Base-by-base conservation (phyloP, 2,888 invertebrate species). In the Branchipolynoe longqiensis region DNA sequence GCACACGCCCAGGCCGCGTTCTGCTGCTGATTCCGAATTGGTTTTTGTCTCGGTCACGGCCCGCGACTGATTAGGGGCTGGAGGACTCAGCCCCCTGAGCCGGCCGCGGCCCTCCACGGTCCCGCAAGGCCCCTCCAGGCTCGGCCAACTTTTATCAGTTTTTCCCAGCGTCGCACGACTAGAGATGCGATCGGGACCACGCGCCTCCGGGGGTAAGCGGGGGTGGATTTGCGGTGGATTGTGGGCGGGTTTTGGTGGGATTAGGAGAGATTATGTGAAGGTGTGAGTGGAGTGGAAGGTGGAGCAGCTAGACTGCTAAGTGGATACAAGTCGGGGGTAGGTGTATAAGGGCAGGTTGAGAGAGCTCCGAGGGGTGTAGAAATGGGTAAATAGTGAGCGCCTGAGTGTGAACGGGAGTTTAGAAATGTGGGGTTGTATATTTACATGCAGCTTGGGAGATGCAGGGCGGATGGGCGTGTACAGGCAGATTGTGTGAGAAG, bases 191-290 rank as follows among this genome's bases (percentile, higher is more conserved):
- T 73, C 48, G 54, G 25, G 14, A 28, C n/a, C 25, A 33, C 12
- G 12, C 62, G 78, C 28, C 48, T 2, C 78, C 14, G 73, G 62
- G 69, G 2, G n/a, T 4, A 41, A 14, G 69, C 14, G 69, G 22
- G 38, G 38, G 69, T 38, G 6, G 69, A n/a, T n/a, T n/a, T n/a
- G n/a, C n/a, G 62, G 78, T 78, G 78, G 78, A 78, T 78, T 78
- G 14, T 28, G 78, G 31, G 78, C 6, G 18, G 78, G 0, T 78
- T 33, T 31, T 3, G 69, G 41, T 18, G 48, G 54, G 41, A 78
- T 78, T 78, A 78, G 78, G 78, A 48, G 22, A 48, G 78, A 78
- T 78, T 78, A 54, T 28, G 28, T 4, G 28, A 38, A 69, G 69
- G 38, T 69, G 36, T 6, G 69, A 38, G 38, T 12, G 36, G 1